phyloP scores from a whole-genome alignment of 2,797 vertebrate species.

The Tragopan temminckii region DNA sequence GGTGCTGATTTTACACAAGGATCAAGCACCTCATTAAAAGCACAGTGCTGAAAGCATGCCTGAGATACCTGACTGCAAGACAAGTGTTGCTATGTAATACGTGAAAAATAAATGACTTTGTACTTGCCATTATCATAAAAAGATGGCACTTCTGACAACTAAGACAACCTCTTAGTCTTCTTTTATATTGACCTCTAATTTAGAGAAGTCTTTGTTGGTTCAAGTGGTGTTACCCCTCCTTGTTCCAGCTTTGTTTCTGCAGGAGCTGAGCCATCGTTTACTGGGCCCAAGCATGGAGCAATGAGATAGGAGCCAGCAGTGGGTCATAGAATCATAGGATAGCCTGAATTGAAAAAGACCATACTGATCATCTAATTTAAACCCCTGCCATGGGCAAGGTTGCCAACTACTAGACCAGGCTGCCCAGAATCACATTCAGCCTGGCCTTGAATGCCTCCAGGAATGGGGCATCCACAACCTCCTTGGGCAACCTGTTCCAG shows the following conservation, averaged over 20 bases:
- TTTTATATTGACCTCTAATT: background rate
- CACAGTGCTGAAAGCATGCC: background rate
- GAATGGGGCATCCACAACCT: too few species aligned
- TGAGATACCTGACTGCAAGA: background rate
- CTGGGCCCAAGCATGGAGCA: background rate
- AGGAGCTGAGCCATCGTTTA: background rate
- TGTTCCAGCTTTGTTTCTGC: background rate
- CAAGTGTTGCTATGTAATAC: background rate
- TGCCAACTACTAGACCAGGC: too few species aligned
- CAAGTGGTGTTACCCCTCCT: background rate
- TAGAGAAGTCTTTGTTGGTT: background rate
- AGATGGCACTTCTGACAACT: background rate
- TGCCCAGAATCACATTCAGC: too few species aligned
- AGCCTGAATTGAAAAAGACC: too few species aligned
- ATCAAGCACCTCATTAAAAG: constrained; percentile 69
- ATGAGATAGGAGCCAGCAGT: background rate
- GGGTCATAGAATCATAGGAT: background rate
- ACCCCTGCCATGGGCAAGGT: too few species aligned
- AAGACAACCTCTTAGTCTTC: background rate
- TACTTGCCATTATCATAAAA: constrained; percentile 7
- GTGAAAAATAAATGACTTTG: constrained; percentile 3
- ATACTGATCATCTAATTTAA: too few species aligned
- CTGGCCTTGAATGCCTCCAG: too few species aligned
- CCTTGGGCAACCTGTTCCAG: too few species aligned
- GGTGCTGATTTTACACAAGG: constrained; percentile 61